These are phyloP conservation scores for Dasypolia templi DNA, from an alignment of 2,888 invertebrate genomes.

Conservation along the genomic window DNA sequence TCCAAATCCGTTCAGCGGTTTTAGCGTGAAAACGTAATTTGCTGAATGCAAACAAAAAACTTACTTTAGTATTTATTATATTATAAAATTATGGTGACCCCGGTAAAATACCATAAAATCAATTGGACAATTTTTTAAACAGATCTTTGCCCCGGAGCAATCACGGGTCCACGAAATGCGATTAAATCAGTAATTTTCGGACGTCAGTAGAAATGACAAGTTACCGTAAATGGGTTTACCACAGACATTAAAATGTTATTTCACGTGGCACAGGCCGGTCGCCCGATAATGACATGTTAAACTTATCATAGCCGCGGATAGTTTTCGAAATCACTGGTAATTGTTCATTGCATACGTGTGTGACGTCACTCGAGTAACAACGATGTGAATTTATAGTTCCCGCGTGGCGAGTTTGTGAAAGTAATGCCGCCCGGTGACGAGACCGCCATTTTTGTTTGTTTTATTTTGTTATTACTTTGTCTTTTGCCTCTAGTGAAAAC, in stretches of 20 bases:
- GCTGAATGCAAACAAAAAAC: too few species aligned
- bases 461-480: constrained; percentile 53
- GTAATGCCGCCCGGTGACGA: constrained; percentile 51
- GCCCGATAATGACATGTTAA: constrained; percentile 74
- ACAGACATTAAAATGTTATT: constrained; percentile 64
- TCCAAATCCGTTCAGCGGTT: too few species aligned
- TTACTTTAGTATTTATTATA: neutral
- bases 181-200: constrained; percentile 76
- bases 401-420: constrained; percentile 55
- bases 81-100: too few species aligned
- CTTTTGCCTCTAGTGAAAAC: constrained; percentile 35
- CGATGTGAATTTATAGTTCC: constrained; percentile 58
- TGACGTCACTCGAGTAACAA: constrained; percentile 45
- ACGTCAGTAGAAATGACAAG: constrained; percentile 68
- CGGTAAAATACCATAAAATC: constrained; percentile 14
- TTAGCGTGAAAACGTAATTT: too few species aligned
- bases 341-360: constrained; percentile 65
- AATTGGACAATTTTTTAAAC: constrained; percentile 15
- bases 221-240: constrained; percentile 62
- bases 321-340: constrained; percentile 70
- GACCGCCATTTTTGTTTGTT: constrained; percentile 29
- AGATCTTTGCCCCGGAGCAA: constrained; percentile 27
- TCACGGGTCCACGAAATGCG: constrained; percentile 58
- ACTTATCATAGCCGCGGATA: constrained; percentile 72
- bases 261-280: constrained; percentile 43